Base-by-base conservation (phyloP, 2,888 invertebrate genomes). In the Oasisia sp. region DNA sequence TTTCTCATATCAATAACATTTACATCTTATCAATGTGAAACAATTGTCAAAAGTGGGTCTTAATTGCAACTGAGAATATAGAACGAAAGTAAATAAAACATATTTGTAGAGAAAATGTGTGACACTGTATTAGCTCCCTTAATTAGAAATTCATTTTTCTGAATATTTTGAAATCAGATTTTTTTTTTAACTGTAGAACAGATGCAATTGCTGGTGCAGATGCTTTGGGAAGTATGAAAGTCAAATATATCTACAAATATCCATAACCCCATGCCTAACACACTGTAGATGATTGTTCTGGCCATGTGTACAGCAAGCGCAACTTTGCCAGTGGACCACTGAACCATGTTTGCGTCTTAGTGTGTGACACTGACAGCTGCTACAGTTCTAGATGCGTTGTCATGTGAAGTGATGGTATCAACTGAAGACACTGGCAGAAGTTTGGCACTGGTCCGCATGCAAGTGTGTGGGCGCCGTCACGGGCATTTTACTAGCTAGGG, bases 401-500 rank as follows among this genome's bases (percentile, higher is more conserved):
- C 27, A 19, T 27, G 74, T n/a, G 74, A 19, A 27, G 74, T n/a
- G 74, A 27, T 27, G 74, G 74, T 74, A 27, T 74, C 27, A 74
- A 38, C 38, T 38, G 38, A 38, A 74, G 74, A 19, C 27, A 74
- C 74, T 74, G 74, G 74, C 74, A 74, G 74, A 74, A 74, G 74
- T 27, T 74, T 74, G 74, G 74, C 74, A 74, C 74, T 74, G 74
- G 74, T 74, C 74, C 19, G 74, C 74, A 74, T 74, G 74, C 74
- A 74, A 74, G 74, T 38, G 50, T 50, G 14, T 19, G n/a, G n/a
- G 27, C 74, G n/a, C 74, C 27, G n/a, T 74, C 74, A 74, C 27
- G 74, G 74, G 74, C 74, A 74, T 74, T 74, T 74, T 74, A 74
- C 74, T 74, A 74, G 74, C 74, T 74, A 74, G 74, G 74, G 74